Base-by-base conservation (phyloP, 2,113 vertebrate species). In the Macrotis lagotis region DNA sequence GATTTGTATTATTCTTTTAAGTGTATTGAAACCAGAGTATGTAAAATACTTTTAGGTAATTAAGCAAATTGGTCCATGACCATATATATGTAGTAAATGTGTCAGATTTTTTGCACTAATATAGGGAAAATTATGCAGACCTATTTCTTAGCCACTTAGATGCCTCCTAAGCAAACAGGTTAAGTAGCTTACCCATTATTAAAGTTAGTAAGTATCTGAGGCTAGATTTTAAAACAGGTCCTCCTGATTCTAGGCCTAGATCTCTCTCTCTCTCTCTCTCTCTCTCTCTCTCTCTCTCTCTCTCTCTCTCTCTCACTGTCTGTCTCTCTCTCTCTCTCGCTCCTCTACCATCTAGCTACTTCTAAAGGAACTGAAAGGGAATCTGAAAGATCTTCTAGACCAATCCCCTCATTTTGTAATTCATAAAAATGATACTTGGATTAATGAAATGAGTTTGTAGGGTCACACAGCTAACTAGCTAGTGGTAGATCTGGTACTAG, bases 1-100 rank as follows among this genome's bases (percentile, higher is more conserved):
- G 31, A 37, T 83, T 50, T 95, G 59, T 94, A 51, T 25, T 91
- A 89, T 74, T 93, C 50, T 66, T 88, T 59, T 95, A 91, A 93
- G 90, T 89, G 55, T 89, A 51, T 24, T 88, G 52, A 93, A 91
- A 74, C 91, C 91, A 94, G 92, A 31, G 90, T 26, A 95, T 51
- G 66, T 91, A 52, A 59, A 96, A 92, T 28, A 25, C 31, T 66
- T 92, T 48, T 89, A 83, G 51, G 83, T 51, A 25, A 83, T 94
- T 93, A 74, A 74, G 66, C n/a, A 74, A 83, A 83, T n/a, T 83
- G 19, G 16, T 83, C 19, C n/a, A 44, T 22, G 7, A 50, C 74
- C 55, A 14, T 88, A n/a, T 88, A 89, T 9, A 25, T 22, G 44
- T 8, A 83, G 31, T 1, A 26, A 14, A 49, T 24, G 0, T 94